These are phyloP conservation scores for Trachymyrmex cornetzi DNA, from an alignment of 1,140 invertebrate genomes.

Conservation along the genomic window DNA sequence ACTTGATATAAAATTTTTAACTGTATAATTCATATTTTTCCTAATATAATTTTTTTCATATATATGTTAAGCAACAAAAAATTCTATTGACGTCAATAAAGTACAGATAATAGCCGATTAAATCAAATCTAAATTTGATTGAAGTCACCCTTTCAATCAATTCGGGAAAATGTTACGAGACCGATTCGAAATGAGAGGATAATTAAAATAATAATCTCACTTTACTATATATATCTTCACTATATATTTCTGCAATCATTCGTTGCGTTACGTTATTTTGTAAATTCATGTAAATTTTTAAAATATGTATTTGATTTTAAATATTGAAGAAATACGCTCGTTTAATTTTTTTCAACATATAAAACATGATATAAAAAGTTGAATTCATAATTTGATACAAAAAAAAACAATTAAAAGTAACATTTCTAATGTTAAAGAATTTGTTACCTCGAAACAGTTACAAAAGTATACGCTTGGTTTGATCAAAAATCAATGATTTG, in stretches of 20 bases:
- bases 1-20: no score
- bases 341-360: background rate
- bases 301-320: background rate
- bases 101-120: background rate
- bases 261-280: background rate
- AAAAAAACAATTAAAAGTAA: no score
- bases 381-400: no score
- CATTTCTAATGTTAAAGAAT: no score
- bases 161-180: background rate
- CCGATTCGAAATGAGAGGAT: background rate
- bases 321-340: background rate
- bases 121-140: background rate
- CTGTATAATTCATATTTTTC: no score
- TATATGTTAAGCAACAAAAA: background rate
- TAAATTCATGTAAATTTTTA: background rate
- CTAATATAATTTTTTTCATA: background rate
- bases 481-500: no score
- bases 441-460: no score
- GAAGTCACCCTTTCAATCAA: background rate
- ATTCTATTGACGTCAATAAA: background rate
- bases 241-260: background rate
- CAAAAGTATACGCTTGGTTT: no score
- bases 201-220: background rate
- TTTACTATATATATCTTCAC: background rate
- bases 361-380: no score